phyloP scores from a whole-genome alignment of 2,113 vertebrate species.

The Rhineura floridana region DNA sequence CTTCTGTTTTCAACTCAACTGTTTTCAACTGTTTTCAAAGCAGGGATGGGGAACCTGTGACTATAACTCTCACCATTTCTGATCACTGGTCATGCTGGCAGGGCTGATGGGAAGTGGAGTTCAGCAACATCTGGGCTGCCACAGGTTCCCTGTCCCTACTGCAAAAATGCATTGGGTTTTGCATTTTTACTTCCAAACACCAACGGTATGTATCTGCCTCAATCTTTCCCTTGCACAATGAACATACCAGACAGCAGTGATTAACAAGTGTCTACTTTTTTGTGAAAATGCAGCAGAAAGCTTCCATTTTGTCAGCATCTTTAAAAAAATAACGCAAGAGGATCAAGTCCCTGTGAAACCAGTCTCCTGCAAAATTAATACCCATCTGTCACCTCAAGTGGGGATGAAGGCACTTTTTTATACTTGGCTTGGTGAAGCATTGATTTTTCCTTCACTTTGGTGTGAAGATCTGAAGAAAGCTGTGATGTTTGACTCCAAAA shows the following conservation, averaged over 20 bases:
- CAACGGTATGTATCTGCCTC: background rate
- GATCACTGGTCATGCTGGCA: background rate
- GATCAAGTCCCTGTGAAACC: background rate
- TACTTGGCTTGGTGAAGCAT: conserved; percentile 4
- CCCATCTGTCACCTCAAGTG: conserved; percentile 13
- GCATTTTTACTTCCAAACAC: background rate
- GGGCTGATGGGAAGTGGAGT: background rate
- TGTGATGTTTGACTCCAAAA: background rate
- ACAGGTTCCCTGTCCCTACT: background rate
- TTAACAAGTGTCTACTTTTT: too few species aligned
- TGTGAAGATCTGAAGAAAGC: conserved; percentile 3
- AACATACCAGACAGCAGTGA: background rate
- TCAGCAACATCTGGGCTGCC: background rate
- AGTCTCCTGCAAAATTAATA: conserved; percentile 20
- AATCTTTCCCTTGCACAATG: background rate
- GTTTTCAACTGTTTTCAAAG: background rate
- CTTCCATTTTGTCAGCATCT: background rate
- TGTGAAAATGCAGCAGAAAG: too few species aligned
- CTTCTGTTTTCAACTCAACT: background rate
- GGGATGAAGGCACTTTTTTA: background rate
- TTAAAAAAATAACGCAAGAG: conserved; percentile 5
- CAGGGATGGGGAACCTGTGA: background rate
- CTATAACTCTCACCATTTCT: background rate
- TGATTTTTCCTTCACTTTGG: background rate
- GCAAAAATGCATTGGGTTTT: background rate